These are phyloP conservation scores for Vanessa tameamea DNA, from an alignment of 1,140 invertebrate genomes.

Conservation along the genomic window DNA sequence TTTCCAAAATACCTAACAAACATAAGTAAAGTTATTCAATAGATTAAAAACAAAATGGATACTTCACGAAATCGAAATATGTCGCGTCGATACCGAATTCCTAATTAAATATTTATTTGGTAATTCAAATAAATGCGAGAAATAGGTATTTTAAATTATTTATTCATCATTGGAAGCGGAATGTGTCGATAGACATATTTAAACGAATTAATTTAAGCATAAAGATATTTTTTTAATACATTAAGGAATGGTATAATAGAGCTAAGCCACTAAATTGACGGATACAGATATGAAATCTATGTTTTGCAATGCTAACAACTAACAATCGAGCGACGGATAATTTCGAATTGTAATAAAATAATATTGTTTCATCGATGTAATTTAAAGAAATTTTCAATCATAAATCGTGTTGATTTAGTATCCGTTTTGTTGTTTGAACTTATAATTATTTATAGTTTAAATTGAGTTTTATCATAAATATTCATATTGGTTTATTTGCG, in stretches of 20 bases:
- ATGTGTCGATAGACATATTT: neutral
- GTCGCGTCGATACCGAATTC: neutral
- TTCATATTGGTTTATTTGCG: slow-evolving; percentile 53
- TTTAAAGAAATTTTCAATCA: slow-evolving; percentile 53
- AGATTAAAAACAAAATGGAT: neutral
- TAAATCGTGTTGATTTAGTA: slow-evolving; percentile 60
- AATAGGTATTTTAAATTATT: slow-evolving; percentile 4
- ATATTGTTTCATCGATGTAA: slow-evolving; percentile 52
- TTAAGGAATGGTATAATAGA: neutral
- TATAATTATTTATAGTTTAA: slow-evolving; percentile 65
- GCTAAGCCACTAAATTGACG: slow-evolving; percentile 11
- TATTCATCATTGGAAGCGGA: slow-evolving; percentile 1
- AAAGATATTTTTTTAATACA: slow-evolving; percentile 6
- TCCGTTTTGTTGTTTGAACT: slow-evolving; percentile 40
- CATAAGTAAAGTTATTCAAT: neutral
- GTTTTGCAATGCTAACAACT: slow-evolving; percentile 3
- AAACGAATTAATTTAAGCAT: slow-evolving; percentile 11
- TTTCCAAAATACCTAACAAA: too few species aligned
- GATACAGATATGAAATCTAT: slow-evolving; percentile 14
- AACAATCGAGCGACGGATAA: slow-evolving; percentile 28
- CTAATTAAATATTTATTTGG: slow-evolving; percentile 2
- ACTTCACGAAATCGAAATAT: slow-evolving; percentile 2
- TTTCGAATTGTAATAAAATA: slow-evolving; percentile 44
- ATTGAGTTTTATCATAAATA: slow-evolving; percentile 60
- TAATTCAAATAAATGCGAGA: neutral